Base-by-base conservation (phyloP, 2,797 vertebrate species). In the Sebastes diaconus region DNA sequence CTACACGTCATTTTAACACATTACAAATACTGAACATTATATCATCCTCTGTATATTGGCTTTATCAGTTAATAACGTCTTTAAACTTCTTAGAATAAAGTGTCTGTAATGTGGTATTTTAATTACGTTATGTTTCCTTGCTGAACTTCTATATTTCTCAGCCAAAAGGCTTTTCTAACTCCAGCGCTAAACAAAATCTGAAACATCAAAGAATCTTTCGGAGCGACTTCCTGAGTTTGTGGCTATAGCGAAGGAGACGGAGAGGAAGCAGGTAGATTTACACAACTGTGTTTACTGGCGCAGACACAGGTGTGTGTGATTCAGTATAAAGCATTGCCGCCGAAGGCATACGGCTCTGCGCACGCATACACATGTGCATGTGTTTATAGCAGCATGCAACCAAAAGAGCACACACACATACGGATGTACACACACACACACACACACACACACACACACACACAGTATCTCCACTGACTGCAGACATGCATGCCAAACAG, bases 401-500 rank as follows among this genome's bases (percentile, higher is more conserved):
- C 29, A 68, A 50, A 73, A 16, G 25, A 76, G 22, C 20, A 46
- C 59, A 73, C 27, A 52, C 20, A 64, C 39, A 80, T 9, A 32
- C 16, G 20, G 58, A 50, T 50, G 42, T 50, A 58, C 55, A 58
- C n/a, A 81, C 18, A 54, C 22, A 25, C n/a, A 55, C 46, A n/a
- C 20, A 30, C 25, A n/a, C n/a, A n/a, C n/a, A n/a, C n/a, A 36
- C 50, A 77, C 72, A 78, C 75, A 67, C 54, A 60, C 22, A 58
- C 54, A 61, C 22, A 58, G 8, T 30, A n/a, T 66, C 84, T 83
- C 61, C 42, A 63, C 63, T 32, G 60, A 63, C 65, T 42, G 60
- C 78, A 79, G 74, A 83, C 70, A 20, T 52, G 65, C 81, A 84
- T 90, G 85, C 90, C 90, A 81, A 88, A 88, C 29, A 82, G 84